Evolutionary conservation across 2,113 vertebrate genomes (phyloP).

Genomic region (Shinisaurus crocodilurus): DNA sequence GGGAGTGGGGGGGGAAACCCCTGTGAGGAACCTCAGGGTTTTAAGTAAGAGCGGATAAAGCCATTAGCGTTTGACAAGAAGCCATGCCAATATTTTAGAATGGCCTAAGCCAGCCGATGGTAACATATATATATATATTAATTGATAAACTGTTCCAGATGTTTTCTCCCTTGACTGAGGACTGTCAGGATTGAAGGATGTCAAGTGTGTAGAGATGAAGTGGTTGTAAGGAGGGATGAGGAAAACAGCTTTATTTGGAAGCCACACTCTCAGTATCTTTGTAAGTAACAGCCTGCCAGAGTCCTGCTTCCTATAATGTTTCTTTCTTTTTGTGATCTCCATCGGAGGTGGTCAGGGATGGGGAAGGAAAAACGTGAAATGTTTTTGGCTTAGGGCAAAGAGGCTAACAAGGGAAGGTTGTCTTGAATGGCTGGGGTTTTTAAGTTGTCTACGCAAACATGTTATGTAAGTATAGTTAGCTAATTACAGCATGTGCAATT

Average conservation of each 20-base stretch:
- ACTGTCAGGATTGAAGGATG: slow-evolving; percentile 59
- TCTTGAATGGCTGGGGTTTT: slow-evolving; percentile 53
- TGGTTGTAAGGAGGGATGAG: slow-evolving; percentile 58
- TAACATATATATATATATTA: slow-evolving; percentile 39
- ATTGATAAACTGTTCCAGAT: slow-evolving; percentile 56
- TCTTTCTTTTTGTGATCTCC: slow-evolving; percentile 64
- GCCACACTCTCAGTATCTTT: slow-evolving; percentile 53
- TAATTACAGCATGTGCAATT: slow-evolving; percentile 64
- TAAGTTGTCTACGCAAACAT: slow-evolving; percentile 63
- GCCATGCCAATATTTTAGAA: slow-evolving; percentile 53
- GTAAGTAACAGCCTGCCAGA: slow-evolving; percentile 65
- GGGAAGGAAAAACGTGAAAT: slow-evolving; percentile 42
- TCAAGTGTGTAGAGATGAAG: slow-evolving; percentile 63
- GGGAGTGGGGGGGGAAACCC: slow-evolving; percentile 9
- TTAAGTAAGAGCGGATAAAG: slow-evolving; percentile 37
- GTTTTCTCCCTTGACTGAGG: slow-evolving; percentile 52
- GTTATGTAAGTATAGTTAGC: slow-evolving; percentile 62
- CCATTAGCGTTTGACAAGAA: slow-evolving; percentile 57
- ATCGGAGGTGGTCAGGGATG: slow-evolving; percentile 59
- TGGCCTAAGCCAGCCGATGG: slow-evolving; percentile 38
- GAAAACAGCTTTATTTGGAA: slow-evolving; percentile 60
- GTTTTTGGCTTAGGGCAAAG: slow-evolving; percentile 49
- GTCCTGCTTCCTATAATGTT: slow-evolving; percentile 61
- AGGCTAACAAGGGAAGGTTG: slow-evolving; percentile 48
- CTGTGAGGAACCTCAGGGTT: slow-evolving; percentile 43